Evolutionary conservation across 2,113 vertebrate genomes (phyloP), one percentile per base, ranked within the genome.

Genomic region (Dascyllus trimaculatus): DNA sequence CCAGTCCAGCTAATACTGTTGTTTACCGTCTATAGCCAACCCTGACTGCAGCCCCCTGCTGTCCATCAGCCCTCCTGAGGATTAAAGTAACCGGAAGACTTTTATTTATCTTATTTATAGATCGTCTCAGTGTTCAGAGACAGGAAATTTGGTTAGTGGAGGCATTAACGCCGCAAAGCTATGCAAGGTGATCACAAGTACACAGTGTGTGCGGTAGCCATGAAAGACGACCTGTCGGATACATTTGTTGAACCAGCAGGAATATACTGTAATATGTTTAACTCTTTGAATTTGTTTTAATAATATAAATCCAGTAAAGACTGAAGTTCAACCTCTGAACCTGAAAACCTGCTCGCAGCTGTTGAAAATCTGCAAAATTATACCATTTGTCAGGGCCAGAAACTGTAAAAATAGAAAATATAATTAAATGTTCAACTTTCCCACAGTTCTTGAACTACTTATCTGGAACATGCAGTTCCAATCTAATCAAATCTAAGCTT

Each of bases 61-160:
- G 43, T 43, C 18, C 29, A 62, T 21, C 19, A 38, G 54, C 80
- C 40, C 22, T 38, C 21, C 26, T 71, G 24, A 56, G 65, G 62
- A 77, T 70, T 85, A 22, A 85, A 66, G 32, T 66, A 38, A 69
- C 68, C 18, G 3, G 52, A 69, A 61, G 43, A 29, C 14, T 22
- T 61, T 67, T 46, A 71, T 54, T 61, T 14, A 60, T 19, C n/a
- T 59, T 76, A 62, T 75, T 75, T 81, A 71, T 80, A 45, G 71
- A 29, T 46, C 38, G 18, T 75, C 13, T 43, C 40, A 8, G 40
- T 43, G 40, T 43, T 15, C 11, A 43, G 13, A 15, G 40, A 43
- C 32, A 57, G 71, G 60, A 75, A 75, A 45, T 65, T 24, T 49
- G 49, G 40, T 77, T 62, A n/a, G 48, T 49, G n/a, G 21, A 24